Evolutionary conservation across 2,797 vertebrate genomes (phyloP).

Genomic region (Odontamblyopus rebecca): DNA sequence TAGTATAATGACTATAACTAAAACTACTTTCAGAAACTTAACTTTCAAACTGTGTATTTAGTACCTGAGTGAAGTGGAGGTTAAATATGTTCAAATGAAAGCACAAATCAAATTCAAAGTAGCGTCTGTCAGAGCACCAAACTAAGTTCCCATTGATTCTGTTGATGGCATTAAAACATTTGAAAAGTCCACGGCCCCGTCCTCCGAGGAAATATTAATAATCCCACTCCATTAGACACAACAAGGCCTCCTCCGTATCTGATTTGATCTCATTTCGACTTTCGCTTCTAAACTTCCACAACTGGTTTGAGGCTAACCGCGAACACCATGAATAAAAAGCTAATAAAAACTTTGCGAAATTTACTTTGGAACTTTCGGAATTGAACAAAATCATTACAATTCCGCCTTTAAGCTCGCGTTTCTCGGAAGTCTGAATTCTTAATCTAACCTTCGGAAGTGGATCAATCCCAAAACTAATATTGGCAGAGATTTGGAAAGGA

Average conservation of each 20-base stretch:
- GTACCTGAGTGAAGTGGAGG: no score
- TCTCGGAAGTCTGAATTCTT: conserved; percentile 22
- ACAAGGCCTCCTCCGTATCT: conserved; percentile 71
- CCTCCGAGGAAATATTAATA: conserved; percentile 92
- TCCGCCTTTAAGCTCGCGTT: conserved; percentile 11
- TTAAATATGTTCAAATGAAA: no score
- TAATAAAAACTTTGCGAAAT: conserved; percentile 2
- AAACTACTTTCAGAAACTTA: no score
- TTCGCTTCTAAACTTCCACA: conserved; percentile 7
- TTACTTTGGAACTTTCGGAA: conserved; percentile 23
- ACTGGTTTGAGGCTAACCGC: conserved; percentile 3
- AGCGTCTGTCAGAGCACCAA: background rate
- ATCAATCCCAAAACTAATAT: conserved; percentile 41
- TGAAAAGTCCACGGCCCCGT: conserved; percentile 26
- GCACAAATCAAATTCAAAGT: no score
- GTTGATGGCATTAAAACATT: background rate
- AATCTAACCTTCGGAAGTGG: conserved; percentile 30
- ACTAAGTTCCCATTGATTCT: background rate
- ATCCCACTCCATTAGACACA: conserved; percentile 85
- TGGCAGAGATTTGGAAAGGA: conserved; percentile 24
- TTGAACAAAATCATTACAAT: conserved; percentile 24
- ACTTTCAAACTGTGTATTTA: no score
- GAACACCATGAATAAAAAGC: conserved; percentile 7
- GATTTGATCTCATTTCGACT: conserved; percentile 11
- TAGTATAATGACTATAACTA: no score